Percentiles rank a stretch among this genome's conserved stretches.
These are phyloP conservation scores for Tipula vernalis DNA, from an alignment of 2,888 invertebrate species.

Conservation along the genomic window DNA sequence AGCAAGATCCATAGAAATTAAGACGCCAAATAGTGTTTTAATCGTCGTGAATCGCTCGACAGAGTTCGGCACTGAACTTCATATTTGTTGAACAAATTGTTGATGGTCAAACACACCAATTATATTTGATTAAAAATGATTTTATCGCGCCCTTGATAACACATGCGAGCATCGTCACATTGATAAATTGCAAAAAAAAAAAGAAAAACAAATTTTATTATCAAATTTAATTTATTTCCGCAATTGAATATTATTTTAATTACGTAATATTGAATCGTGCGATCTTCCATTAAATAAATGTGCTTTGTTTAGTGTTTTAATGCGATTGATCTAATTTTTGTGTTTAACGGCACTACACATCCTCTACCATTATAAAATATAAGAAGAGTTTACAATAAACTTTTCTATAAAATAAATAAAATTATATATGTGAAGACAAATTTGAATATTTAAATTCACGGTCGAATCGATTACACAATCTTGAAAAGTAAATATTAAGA, in stretches of 20 bases:
- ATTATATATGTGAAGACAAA: background rate
- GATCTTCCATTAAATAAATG: background rate
- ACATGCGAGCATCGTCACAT: background rate
- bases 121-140: background rate
- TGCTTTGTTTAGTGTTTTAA: background rate
- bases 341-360: background rate
- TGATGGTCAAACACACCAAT: background rate
- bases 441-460: background rate
- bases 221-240: background rate
- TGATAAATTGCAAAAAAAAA: background rate
- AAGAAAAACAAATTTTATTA: background rate
- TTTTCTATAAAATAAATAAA: background rate
- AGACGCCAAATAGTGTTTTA: no score
- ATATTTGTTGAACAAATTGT: background rate
- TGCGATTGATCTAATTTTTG: no score
- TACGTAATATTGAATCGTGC: background rate
- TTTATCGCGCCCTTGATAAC: background rate
- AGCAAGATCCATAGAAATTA: no score
- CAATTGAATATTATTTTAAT: background rate
- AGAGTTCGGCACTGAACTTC: background rate
- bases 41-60: no score
- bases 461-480: background rate
- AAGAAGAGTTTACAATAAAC: background rate
- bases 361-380: background rate
- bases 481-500: background rate